Evolutionary conservation across 2,113 vertebrate genomes (phyloP).

Genomic region (Dendropsophus ebraccatus): DNA sequence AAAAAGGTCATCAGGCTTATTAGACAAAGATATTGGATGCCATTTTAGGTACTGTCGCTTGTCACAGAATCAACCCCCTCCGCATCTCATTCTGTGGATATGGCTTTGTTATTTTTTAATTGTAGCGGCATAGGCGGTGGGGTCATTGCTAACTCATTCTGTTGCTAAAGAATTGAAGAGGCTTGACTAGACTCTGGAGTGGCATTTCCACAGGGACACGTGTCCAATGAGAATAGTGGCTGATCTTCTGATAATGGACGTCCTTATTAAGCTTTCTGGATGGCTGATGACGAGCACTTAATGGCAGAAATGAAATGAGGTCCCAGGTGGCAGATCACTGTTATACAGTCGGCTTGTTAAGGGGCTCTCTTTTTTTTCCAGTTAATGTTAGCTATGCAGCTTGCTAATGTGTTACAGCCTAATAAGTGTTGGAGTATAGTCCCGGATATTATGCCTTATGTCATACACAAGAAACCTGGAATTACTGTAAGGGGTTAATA

Average conservation of each 20-base stretch:
- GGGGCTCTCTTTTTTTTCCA: conserved; percentile 7
- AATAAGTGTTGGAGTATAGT: conserved; percentile 6
- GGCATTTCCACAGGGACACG: conserved; percentile 35
- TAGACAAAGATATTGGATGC: conserved; percentile 33
- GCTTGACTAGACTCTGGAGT: conserved; percentile 40
- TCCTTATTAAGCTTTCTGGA: conserved; percentile 52
- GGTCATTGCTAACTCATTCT: conserved; percentile 43
- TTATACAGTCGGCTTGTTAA: conserved; percentile 47
- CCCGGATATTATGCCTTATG: conserved; percentile 8
- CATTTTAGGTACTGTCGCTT: conserved; percentile 36
- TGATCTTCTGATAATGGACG: conserved; percentile 47
- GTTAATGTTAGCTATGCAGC: conserved; percentile 25
- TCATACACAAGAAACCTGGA: neutral
- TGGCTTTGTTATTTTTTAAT: conserved; percentile 39
- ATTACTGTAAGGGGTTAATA: conserved; percentile 1
- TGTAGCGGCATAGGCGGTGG: conserved; percentile 7
- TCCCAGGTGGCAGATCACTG: conserved; percentile 47
- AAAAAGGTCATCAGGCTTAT: conserved; percentile 9
- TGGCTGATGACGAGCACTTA: conserved; percentile 48
- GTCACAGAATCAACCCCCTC: conserved; percentile 5
- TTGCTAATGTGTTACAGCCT: conserved; percentile 31
- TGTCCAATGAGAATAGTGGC: conserved; percentile 38
- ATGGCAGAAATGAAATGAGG: conserved; percentile 47
- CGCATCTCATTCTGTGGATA: conserved; percentile 6
- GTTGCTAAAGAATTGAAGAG: conserved; percentile 43